Evolutionary conservation across 2,113 vertebrate species (phyloP).

Genomic region (Brachypteracias leptosomus): DNA sequence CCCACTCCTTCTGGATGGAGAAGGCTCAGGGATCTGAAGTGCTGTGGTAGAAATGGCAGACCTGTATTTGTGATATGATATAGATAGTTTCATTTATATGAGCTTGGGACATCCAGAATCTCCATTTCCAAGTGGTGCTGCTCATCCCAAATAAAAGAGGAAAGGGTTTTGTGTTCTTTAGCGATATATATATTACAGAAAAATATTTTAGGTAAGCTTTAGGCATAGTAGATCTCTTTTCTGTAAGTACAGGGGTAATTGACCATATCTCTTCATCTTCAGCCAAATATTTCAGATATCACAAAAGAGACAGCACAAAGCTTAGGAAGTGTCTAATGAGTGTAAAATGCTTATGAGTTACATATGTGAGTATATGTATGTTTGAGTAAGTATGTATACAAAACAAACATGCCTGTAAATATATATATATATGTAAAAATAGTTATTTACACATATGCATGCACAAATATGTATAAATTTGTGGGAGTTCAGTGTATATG

Average conservation of each 20-base stretch:
- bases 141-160: neutral
- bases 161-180: neutral
- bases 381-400: neutral
- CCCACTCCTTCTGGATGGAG: neutral
- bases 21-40: neutral
- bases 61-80: neutral
- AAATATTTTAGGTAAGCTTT: neutral
- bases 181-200: neutral
- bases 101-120: neutral
- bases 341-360: neutral
- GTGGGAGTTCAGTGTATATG: neutral
- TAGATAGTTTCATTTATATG: neutral
- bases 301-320: neutral
- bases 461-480: neutral
- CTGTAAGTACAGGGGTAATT: neutral
- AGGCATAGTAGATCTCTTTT: neutral
- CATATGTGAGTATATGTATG: neutral
- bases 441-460: neutral
- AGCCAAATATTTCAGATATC: neutral
- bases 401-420: neutral
- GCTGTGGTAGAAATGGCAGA: neutral
- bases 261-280: neutral
- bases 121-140: neutral
- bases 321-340: neutral
- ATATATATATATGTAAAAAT: neutral